These are phyloP conservation scores for Pseudomyrmex pallidus DNA, from an alignment of 1,140 invertebrate species.

Conservation along the genomic window DNA sequence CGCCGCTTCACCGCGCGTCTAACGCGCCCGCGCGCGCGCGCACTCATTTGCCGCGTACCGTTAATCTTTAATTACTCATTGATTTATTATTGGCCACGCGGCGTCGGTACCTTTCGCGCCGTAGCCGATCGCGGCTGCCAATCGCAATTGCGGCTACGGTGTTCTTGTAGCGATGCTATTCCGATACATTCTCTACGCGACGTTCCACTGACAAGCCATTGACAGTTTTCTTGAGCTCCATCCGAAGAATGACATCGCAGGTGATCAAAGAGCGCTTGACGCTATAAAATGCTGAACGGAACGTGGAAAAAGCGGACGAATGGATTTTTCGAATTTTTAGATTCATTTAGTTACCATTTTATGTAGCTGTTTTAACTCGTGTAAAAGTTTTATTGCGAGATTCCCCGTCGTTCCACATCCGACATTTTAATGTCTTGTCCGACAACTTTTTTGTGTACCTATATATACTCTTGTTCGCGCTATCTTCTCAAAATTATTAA, in stretches of 20 bases:
- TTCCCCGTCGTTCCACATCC: background rate
- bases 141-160: constrained; percentile 31
- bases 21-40: constrained; percentile 21
- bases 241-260: constrained; percentile 7
- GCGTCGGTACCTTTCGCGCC: constrained; percentile 64
- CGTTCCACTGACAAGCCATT: constrained; percentile 21
- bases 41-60: constrained; percentile 73
- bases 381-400: constrained; percentile 6
- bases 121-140: constrained; percentile 20
- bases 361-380: background rate
- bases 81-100: constrained; percentile 76
- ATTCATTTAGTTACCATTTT: background rate
- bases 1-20: background rate
- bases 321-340: constrained; percentile 10
- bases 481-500: constrained; percentile 6
- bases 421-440: constrained; percentile 28
- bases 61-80: constrained; percentile 83
- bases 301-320: background rate
- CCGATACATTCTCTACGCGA: constrained; percentile 24
- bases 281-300: background rate
- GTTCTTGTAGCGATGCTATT: constrained; percentile 8
- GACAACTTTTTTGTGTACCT: constrained; percentile 17
- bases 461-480: background rate
- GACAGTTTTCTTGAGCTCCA: constrained; percentile 1
- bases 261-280: constrained; percentile 7